Base-by-base conservation (phyloP, 35 echinoderm and acorn worm genomes). In the Lytechinus pictus region DNA sequence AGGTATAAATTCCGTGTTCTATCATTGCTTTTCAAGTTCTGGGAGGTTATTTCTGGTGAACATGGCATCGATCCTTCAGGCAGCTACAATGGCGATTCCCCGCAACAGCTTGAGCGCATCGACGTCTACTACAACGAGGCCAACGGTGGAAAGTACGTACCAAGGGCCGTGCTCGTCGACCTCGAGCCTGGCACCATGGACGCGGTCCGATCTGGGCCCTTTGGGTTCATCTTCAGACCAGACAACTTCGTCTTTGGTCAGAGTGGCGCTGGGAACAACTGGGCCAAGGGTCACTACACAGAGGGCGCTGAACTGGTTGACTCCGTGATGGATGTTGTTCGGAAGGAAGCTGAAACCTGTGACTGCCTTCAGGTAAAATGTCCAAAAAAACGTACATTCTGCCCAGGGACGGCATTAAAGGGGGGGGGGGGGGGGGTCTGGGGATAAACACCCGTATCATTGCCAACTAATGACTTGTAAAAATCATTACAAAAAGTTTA, bases 171-270 rank as follows among this genome's bases (percentile, higher is more conserved):
- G 24, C 95, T 98, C 16, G 97, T 98, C 44, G 97, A 98, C 58
- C 92, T 98, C 11, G 97, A 98, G 95, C 97, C 97, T 94, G 97
- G 97, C 94, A 99, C 98, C 29, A 99, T 96, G 98, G 98, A 99
- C 95, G 97, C 98, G 55, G 98, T 99, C 61, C 95, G 98, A 3
- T 99, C 98, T 27, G 98, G 97, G 52, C 97, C 98, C 86, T 97
- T 97, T 88, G 97, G 97, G 52, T 94, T 95, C 58, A 96, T 96
- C 51, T 97, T 97, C 95, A 97, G 97, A 96, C 98, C 98, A 87
- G 98, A 98, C 92, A 98, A 98, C 94, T 98, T 97, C 92, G 96
- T 98, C 6, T 98, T 98, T 54, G 97, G 97, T 87, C 97, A 98
- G 97, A 98, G 96, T 95, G 97, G 97, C 51, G 97, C 97, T 12